Percentiles rank a stretch among this genome's conserved stretches.
phyloP scores from a whole-genome alignment of 2,797 vertebrate species.

The Acomys russatus region DNA sequence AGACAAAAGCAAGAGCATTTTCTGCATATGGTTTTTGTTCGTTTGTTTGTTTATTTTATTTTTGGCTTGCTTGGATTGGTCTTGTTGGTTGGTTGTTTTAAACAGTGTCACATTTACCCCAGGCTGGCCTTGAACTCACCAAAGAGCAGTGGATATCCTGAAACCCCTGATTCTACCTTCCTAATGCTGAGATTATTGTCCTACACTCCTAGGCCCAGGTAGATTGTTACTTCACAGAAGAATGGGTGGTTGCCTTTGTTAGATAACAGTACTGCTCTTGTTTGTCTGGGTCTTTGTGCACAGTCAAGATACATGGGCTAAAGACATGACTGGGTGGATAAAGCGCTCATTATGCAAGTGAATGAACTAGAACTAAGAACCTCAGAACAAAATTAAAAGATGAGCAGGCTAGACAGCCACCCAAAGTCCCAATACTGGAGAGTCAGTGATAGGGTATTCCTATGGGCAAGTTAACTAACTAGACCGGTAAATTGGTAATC shows the following conservation, averaged over 20 bases:
- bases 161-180: too few relatives aligned
- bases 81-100: neutral
- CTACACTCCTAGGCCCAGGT: neutral
- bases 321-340: neutral
- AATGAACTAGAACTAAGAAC: neutral
- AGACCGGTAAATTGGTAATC: neutral
- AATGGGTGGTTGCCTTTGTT: neutral
- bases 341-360: neutral
- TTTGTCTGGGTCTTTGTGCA: neutral
- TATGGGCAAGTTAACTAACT: neutral
- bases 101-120: neutral
- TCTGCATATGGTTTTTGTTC: neutral
- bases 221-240: neutral
- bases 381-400: neutral
- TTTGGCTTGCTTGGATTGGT: neutral
- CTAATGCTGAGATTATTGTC: neutral
- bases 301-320: neutral
- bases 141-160: neutral
- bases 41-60: neutral
- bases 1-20: neutral
- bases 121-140: too few relatives aligned
- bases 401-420: neutral
- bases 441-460: neutral
- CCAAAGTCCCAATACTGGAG: neutral
- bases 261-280: neutral